These are phyloP conservation scores for Laspeyria flexula DNA, from an alignment of 2,888 invertebrate species.

Conservation along the genomic window DNA sequence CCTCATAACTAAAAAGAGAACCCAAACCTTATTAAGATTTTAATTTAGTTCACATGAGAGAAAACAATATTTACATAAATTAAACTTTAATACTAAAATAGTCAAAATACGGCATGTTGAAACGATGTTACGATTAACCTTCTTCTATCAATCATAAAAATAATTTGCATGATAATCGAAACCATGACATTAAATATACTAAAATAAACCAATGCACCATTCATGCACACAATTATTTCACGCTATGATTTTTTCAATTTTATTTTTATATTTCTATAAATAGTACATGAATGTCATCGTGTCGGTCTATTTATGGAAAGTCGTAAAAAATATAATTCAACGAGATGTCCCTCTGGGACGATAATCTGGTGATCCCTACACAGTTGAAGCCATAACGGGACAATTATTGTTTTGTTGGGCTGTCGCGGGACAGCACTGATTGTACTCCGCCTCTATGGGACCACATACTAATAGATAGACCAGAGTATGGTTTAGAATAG, in stretches of 20 bases:
- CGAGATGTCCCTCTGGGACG: constrained; percentile 16
- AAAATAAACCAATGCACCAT: not conserved
- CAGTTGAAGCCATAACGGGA: constrained; percentile 28
- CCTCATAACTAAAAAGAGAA: too few relatives aligned
- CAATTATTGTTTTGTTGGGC: constrained; percentile 45
- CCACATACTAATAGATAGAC: constrained; percentile 28
- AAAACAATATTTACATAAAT: too few relatives aligned
- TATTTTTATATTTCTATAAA: not conserved
- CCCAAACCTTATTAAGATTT: too few relatives aligned
- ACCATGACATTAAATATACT: too few relatives aligned
- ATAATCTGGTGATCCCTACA: constrained; percentile 35
- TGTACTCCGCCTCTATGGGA: constrained; percentile 38
- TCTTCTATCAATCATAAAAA: too few relatives aligned
- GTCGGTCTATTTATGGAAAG: constrained; percentile 7
- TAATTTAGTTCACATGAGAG: too few relatives aligned
- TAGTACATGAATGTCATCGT: not conserved
- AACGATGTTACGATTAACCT: too few relatives aligned
- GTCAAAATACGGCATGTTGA: too few relatives aligned
- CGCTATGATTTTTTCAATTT: not conserved
- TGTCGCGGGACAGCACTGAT: constrained; percentile 30
- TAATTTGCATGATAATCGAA: too few relatives aligned
- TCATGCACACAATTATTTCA: not conserved
- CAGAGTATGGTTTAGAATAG: constrained; percentile 13
- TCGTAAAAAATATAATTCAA: constrained; percentile 39
- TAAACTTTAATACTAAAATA: too few relatives aligned